Evolutionary conservation across 2,888 invertebrate genomes (phyloP).

Genomic region (Carcina quercana): DNA sequence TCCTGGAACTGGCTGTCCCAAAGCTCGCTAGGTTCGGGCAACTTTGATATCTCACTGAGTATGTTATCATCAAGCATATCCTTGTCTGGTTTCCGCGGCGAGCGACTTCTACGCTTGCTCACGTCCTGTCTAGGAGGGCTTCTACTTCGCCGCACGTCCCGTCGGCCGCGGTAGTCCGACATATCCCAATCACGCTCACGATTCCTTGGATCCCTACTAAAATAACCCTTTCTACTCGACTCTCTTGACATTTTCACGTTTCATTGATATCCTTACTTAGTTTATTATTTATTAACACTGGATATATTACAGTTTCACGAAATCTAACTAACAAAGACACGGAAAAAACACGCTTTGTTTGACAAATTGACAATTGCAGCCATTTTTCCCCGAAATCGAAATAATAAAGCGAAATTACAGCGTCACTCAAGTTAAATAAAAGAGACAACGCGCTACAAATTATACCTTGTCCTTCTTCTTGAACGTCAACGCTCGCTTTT

Average conservation of each 20-base stretch:
- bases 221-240: slow-evolving; percentile 18
- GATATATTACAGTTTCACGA: background rate
- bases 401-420: too few relatives aligned
- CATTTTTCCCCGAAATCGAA: background rate
- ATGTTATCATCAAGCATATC: slow-evolving; percentile 58
- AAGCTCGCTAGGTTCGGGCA: slow-evolving; percentile 58
- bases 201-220: slow-evolving; percentile 18
- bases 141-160: slow-evolving; percentile 36
- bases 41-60: slow-evolving; percentile 54
- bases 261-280: background rate
- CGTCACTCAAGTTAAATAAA: too few relatives aligned
- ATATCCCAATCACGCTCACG: slow-evolving; percentile 28
- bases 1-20: slow-evolving; percentile 61
- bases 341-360: slow-evolving; percentile 2
- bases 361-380: background rate
- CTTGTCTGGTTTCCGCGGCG: slow-evolving; percentile 52
- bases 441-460: too few relatives aligned
- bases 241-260: slow-evolving; percentile 24
- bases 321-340: background rate
- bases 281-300: background rate
- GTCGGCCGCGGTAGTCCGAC: slow-evolving; percentile 15
- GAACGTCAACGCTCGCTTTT: too few relatives aligned
- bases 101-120: slow-evolving; percentile 41
- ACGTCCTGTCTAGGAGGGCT: slow-evolving; percentile 30
- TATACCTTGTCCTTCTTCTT: too few relatives aligned